phyloP scores from a whole-genome alignment of 2,888 invertebrate species.

The Cantharis nigra region DNA sequence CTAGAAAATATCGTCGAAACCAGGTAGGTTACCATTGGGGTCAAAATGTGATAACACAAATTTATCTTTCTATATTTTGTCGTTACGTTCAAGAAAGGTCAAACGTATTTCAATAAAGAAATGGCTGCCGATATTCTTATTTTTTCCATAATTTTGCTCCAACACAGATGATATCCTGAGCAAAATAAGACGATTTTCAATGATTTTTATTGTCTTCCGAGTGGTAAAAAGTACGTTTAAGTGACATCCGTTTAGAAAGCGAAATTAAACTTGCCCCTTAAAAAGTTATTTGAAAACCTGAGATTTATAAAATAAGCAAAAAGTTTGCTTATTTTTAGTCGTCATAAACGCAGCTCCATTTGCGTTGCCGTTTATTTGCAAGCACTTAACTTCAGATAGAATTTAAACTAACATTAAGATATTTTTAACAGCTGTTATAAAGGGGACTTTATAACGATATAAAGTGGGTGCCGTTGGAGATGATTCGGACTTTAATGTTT shows the following conservation, averaged over 20 bases:
- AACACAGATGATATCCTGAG: not conserved
- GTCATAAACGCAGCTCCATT: slow-evolving; percentile 40
- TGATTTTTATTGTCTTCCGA: slow-evolving; percentile 4
- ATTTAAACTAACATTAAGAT: slow-evolving; percentile 55
- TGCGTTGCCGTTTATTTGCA: slow-evolving; percentile 47
- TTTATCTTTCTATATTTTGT: slow-evolving; percentile 7
- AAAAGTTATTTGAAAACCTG: slow-evolving; percentile 9
- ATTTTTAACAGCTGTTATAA: slow-evolving; percentile 53
- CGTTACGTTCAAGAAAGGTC: not conserved
- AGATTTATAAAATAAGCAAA: slow-evolving; percentile 34
- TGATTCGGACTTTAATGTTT: slow-evolving; percentile 51
- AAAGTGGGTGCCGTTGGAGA: slow-evolving; percentile 48
- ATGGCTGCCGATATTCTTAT: not conserved
- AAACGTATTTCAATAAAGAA: not conserved
- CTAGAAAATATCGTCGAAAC: slow-evolving; percentile 36
- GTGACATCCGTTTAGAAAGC: slow-evolving; percentile 24
- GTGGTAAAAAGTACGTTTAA: slow-evolving; percentile 16
- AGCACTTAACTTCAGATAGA: slow-evolving; percentile 54
- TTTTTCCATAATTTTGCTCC: not conserved
- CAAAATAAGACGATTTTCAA: slow-evolving; percentile 4
- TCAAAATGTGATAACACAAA: slow-evolving; percentile 24
- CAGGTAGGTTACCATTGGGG: slow-evolving; percentile 10
- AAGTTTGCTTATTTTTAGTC: slow-evolving; percentile 37
- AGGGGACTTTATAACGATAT: slow-evolving; percentile 45
- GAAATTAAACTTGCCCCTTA: slow-evolving; percentile 16